Conservation (phyloP, 2,113 vertebrate species). For the Fregata magnificens region DNA sequence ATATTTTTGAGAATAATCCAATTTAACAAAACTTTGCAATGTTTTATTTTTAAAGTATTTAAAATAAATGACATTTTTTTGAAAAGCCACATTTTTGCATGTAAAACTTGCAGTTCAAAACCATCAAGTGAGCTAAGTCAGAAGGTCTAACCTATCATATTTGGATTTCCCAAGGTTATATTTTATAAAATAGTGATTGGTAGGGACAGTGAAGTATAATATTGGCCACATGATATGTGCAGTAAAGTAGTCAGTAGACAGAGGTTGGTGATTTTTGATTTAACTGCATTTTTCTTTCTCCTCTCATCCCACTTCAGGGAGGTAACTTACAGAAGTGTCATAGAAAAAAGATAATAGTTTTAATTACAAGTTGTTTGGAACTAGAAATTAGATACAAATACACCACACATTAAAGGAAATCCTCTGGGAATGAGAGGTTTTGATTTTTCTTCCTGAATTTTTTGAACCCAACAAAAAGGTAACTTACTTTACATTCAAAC, state of each 20-base stretch:
- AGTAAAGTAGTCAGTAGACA: neutral
- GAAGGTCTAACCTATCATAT: neutral
- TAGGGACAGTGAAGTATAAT: neutral
- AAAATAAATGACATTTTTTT: neutral
- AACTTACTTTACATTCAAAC: neutral
- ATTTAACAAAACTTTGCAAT: neutral
- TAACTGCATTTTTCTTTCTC: neutral
- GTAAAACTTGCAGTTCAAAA: neutral
- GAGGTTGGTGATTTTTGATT: neutral
- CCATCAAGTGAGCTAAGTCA: neutral
- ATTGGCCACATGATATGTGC: neutral
- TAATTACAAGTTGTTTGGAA: neutral
- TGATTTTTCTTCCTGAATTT: neutral
- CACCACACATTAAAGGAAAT: neutral
- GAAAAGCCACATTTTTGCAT: neutral
- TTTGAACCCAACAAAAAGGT: neutral
- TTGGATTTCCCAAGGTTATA: neutral
- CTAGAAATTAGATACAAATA: neutral
- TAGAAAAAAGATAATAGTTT: neutral
- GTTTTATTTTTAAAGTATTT: neutral
- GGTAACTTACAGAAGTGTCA: neutral
- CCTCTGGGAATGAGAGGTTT: neutral
- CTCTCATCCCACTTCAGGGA: neutral
- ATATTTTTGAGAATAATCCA: neutral
- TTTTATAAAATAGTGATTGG: neutral